Evolutionary conservation across 2,797 vertebrate genomes (phyloP), one percentile per base, ranked within the genome.

Genomic region (Neosilurus hyrtlii): DNA sequence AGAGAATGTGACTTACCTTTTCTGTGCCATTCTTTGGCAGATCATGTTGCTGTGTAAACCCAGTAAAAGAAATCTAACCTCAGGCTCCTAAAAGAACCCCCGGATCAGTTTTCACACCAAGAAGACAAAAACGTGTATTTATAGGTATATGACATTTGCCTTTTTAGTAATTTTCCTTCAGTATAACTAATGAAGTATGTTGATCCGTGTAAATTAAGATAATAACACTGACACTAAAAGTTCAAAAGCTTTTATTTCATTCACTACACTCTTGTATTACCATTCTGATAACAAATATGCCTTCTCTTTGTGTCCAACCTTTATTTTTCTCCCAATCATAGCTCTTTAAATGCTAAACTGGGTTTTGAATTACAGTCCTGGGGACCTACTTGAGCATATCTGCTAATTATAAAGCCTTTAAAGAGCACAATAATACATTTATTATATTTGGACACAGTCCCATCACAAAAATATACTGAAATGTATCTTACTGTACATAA

Each of bases 341-440:
- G 10, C 16, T 37, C 18, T 30, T 24, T 49, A 49, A 68, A 24
- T 52, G n/a, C 49, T 52, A 72, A 15, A 52, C 8, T 72, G 6
- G 43, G 22, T 35, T 43, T 52, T 52, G 20, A 35, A n/a, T 49
- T n/a, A 49, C 12, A 15, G 5, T 52, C 9, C 24, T 73, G 51
- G 51, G 11, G 8, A 73, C 15, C 10, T 30, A 54, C 70, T 30
- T 9, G n/a, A 72, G 70, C 49, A 52, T 51, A 18, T 26, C 22
- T 15, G 12, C 1, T 52, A 70, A 43, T 49, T 43, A 9, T n/a
- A 52, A 26, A 51, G n/a, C 49, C n/a, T 72, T 51, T 49, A 52
- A 52, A 26, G 43, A 71, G 49, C 49, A 54, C 51, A 72, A 72
- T 72, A 72, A 72, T 72, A 26, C 49, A 26, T 52, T 54, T 72